Conservation (phyloP, 2,113 vertebrate genomes). For the Psilopogon haemacephalus region DNA sequence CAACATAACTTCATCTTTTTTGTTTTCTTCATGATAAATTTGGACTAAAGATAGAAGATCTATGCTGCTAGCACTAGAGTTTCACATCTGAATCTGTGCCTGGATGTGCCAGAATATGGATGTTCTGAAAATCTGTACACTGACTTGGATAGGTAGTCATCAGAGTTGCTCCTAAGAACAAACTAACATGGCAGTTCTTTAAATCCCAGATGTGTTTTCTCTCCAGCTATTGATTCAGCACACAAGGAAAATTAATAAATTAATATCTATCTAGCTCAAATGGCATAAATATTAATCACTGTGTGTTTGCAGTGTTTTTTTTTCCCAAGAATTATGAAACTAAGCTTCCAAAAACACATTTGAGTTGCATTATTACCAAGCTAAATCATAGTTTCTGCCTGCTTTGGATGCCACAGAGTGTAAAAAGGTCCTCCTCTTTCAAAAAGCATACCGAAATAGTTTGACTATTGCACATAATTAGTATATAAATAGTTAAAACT, state of each 20-base stretch:
- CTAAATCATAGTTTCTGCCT: background rate
- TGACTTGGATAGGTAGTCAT: background rate
- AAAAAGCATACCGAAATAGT: background rate
- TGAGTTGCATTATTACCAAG: background rate
- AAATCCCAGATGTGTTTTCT: background rate
- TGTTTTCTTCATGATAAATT: background rate
- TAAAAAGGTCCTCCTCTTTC: background rate
- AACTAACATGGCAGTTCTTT: background rate
- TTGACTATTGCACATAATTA: background rate
- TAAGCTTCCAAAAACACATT: background rate
- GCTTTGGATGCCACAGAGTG: background rate
- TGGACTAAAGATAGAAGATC: background rate
- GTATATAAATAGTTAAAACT: background rate
- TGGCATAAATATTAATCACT: background rate
- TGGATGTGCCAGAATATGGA: background rate
- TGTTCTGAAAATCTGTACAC: background rate
- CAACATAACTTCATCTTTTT: background rate
- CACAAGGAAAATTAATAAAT: background rate
- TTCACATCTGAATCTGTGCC: background rate
- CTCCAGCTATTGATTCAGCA: background rate
- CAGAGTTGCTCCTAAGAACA: background rate
- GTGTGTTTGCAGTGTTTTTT: background rate
- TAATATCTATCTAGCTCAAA: background rate
- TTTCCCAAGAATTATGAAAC: background rate
- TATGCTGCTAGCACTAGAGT: background rate